Percentiles rank a stretch among this genome's conserved stretches.
Evolutionary conservation across 2,113 vertebrate species (phyloP).

Genomic region (Anser cygnoides): DNA sequence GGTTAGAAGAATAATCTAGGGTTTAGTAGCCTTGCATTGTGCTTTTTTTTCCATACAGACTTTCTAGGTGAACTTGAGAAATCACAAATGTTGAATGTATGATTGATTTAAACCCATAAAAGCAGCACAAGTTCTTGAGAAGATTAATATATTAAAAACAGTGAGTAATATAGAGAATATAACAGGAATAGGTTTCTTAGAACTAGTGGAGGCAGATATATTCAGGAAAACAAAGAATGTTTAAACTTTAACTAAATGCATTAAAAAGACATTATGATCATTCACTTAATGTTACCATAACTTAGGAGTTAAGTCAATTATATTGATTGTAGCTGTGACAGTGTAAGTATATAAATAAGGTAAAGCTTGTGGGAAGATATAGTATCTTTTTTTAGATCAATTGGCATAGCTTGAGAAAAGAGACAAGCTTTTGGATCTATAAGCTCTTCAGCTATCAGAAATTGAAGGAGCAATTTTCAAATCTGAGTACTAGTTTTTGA

Average conservation of each 20-base stretch:
- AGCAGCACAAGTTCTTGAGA: neutral
- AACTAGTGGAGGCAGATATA: neutral
- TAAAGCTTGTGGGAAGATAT: neutral
- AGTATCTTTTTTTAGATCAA: neutral
- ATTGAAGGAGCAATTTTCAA: neutral
- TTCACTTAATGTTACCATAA: constrained; percentile 2
- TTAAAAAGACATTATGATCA: constrained; percentile 29
- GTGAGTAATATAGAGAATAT: neutral
- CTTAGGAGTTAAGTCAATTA: neutral
- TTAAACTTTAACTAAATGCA: constrained; percentile 18
- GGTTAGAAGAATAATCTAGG: neutral
- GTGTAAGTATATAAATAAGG: constrained; percentile 13
- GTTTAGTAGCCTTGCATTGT: neutral
- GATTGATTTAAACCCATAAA: neutral
- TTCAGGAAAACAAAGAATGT: neutral
- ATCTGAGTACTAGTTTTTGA: neutral
- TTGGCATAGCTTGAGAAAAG: neutral
- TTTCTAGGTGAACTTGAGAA: neutral
- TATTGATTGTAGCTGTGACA: constrained; percentile 22
- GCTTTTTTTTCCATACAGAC: neutral
- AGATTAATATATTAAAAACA: neutral
- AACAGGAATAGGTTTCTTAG: neutral
- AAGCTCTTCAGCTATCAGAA: neutral
- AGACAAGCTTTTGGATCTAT: neutral
- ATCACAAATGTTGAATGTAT: neutral